A percentile compares a stretch with the other conserved stretches of the same genome.
phyloP scores from a whole-genome alignment of 2,888 invertebrate species.

The Dyspetes luteomarginatus region DNA sequence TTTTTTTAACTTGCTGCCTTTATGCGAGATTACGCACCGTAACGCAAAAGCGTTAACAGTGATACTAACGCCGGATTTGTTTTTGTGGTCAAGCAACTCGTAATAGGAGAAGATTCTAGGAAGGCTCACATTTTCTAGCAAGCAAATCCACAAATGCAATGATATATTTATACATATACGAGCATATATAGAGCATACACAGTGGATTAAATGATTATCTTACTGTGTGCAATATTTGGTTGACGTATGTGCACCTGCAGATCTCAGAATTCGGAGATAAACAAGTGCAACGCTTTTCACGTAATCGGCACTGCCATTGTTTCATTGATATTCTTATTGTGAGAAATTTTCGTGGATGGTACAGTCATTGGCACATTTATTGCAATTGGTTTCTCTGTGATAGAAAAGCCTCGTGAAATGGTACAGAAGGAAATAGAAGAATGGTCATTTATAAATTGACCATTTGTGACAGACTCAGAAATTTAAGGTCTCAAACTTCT shows the following conservation, averaged over 20 bases:
- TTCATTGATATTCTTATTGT: no score
- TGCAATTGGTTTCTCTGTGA: no score
- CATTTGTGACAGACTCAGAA: no score
- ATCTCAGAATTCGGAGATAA: slow-evolving; percentile 18
- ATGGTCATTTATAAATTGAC: no score
- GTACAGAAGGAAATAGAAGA: no score
- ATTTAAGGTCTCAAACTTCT: no score
- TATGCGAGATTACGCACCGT: slow-evolving; percentile 55
- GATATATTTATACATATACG: not conserved
- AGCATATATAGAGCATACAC: not conserved
- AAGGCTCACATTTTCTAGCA: not conserved
- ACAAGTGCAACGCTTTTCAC: slow-evolving; percentile 9
- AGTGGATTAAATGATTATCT: slow-evolving; percentile 4
- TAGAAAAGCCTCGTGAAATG: no score
- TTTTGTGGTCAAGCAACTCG: slow-evolving; percentile 7
- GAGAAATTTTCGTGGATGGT: no score
- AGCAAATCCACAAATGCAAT: slow-evolving; percentile 1
- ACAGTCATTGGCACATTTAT: no score
- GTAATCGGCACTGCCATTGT: slow-evolving; percentile 19
- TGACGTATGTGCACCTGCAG: slow-evolving; percentile 28
- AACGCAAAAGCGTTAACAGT: slow-evolving; percentile 34
- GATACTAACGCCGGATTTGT: slow-evolving; percentile 16
- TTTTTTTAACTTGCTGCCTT: slow-evolving; percentile 46
- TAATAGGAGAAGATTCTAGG: slow-evolving; percentile 40
- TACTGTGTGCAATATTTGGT: slow-evolving; percentile 18